Evolutionary conservation across 2,113 vertebrate species (phyloP).

Genomic region (Callipepla squamata): DNA sequence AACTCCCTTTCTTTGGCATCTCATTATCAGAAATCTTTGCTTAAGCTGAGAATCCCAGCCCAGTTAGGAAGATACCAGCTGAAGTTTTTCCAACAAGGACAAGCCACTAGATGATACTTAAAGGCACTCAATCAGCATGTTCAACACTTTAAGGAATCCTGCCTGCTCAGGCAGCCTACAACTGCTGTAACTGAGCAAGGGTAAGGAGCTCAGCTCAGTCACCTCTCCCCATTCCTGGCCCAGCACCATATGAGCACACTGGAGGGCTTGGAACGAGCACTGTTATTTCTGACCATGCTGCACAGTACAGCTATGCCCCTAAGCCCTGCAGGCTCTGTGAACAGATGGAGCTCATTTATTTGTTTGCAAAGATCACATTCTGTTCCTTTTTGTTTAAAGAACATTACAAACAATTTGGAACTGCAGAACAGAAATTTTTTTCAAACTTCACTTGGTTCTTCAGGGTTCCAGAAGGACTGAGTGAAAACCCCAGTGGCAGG

Average conservation of each 20-base stretch:
- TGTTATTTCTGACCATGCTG: not conserved
- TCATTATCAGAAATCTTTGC: not conserved
- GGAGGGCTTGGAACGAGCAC: not conserved
- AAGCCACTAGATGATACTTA: not conserved
- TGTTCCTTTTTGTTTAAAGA: not conserved
- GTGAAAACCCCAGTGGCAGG: not conserved
- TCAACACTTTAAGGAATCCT: not conserved
- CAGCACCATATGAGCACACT: not conserved
- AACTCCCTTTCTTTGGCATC: not conserved
- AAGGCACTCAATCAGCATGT: not conserved
- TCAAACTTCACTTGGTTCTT: not conserved
- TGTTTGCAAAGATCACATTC: not conserved
- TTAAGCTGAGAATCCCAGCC: not conserved
- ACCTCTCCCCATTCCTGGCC: rapidly evolving
- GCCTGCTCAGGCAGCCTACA: not conserved
- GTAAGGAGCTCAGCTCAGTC: not conserved
- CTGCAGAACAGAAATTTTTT: not conserved
- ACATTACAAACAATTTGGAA: not conserved
- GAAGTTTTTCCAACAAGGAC: not conserved
- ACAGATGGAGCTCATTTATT: constrained; percentile 21
- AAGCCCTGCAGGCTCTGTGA: not conserved
- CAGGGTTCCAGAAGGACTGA: not conserved
- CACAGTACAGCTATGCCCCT: not conserved
- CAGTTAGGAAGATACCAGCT: not conserved
- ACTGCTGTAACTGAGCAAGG: no score